Base-by-base conservation (phyloP, 2,797 vertebrate genomes). In the Clarias fuscus region DNA sequence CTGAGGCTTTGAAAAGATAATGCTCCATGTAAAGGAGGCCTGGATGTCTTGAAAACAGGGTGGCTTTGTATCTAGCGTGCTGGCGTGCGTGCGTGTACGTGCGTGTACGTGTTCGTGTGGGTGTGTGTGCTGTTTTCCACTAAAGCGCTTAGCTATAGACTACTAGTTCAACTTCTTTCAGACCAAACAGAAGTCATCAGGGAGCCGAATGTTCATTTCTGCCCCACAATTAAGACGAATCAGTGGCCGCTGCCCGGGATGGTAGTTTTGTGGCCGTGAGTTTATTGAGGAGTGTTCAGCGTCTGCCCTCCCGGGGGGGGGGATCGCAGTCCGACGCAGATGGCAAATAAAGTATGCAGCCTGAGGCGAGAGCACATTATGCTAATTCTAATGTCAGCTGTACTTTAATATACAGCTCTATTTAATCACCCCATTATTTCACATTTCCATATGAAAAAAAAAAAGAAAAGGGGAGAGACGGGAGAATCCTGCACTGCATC, bases 391-490 rank as follows among this genome's bases (percentile, higher is more conserved):
- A 99, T 98, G 98, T 99, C 98, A 99, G 97, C 98, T 98, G 98
- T 97, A 99, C 97, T 99, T 98, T 99, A 99, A 99, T 99, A 98
- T 98, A 99, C 96, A 98, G 97, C 98, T 99, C 98, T 99, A 98
- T 99, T 99, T 99, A 99, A 99, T 99, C 98, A 98, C 97, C 97
- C 97, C 97, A 98, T 99, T 99, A 99, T 98, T 99, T 97, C 97
- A 96, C 97, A 97, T 98, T 98, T 99, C 97, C 97, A 98, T 98
- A 98, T 97, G 97, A 99, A 98, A 94, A 95, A 94, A 86, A 48
- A 65, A 72, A 62, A 53, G 24, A 65, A 73, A 67, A 67, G 68
- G 43, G 64, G 62, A 83, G 64, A 73, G 24, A 65, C 43, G 75
- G 40, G 86, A 80, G 89, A 96, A 96, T 96, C 95, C 95, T 94